Evolutionary conservation across 2,888 invertebrate genomes (phyloP), one percentile per base, ranked within the genome.

Genomic region (Leptinotarsa tumamoca): DNA sequence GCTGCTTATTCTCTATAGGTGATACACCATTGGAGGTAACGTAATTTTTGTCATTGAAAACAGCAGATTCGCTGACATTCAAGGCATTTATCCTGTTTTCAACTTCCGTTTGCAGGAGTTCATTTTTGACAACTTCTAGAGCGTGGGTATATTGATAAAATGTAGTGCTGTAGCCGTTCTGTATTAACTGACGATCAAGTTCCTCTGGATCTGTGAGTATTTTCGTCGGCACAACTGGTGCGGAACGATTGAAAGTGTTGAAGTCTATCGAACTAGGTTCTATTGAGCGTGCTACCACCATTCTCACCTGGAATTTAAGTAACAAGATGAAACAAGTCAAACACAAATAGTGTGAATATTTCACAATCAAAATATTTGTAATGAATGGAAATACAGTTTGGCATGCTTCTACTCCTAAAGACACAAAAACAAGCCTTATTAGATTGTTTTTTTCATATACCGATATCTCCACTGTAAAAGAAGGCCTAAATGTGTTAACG

Each of bases 211-310:
- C 97, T 77, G 95, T 94, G 82, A 98, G 93, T 84, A 97, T 91
- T 91, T 95, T 95, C 73, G 98, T 98, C 77, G 97, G 97, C 80
- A 98, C 97, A 86, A 96, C 94, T 69, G 97, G 95, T 66, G 97
- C 97, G 82, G 94, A 93, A 86, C 92, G 92, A 77, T 91, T 91
- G 79, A 94, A 89, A 50, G 94, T 92, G 84, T 94, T 92, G 84
- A 94, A 94, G 84, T 96, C 93, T 49, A 94, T 92, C 50, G 86
- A 84, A 67, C 94, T 93, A n/a, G 96, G 95, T 88, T 97, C 97
- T 61, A 96, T 93, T 50, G 97, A 96, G 80, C 98, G 92, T 61
- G 98, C 98, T 74, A 98, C 98, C 81, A 98, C 94, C 86, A 98
- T 93, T 75, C 98, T 93, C 84, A 98, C 96, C 86, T 86, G 72